A percentile compares a stretch with the other conserved stretches of the same genome.
phyloP scores from a whole-genome alignment of 2,888 invertebrate species.

The Cantharis lateralis region DNA sequence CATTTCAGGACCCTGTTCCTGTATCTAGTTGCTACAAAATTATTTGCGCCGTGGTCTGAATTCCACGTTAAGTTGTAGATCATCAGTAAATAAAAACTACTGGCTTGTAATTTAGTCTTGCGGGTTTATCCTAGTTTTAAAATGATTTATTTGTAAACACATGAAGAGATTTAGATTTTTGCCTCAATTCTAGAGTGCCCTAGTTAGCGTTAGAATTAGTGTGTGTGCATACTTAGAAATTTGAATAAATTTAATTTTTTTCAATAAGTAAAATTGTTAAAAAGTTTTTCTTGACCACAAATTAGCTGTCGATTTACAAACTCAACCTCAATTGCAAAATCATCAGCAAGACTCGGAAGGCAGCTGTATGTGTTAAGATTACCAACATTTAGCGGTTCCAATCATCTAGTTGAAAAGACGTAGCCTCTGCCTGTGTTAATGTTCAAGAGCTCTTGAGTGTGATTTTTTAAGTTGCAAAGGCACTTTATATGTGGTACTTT shows the following conservation, averaged over 20 bases:
- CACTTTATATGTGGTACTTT: slow-evolving; percentile 43
- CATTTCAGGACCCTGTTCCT: no score
- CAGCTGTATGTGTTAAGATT: slow-evolving; percentile 79
- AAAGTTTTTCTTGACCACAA: slow-evolving; percentile 39
- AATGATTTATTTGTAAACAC: no score
- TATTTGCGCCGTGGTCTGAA: no score
- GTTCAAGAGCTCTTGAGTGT: slow-evolving; percentile 51
- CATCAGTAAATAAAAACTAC: no score
- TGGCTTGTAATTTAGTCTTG: no score
- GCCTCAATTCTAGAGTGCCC: background rate
- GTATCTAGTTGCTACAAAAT: no score
- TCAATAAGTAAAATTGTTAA: background rate
- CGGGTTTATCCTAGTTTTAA: no score
- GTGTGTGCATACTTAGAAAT: background rate
- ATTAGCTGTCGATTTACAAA: slow-evolving; percentile 80
- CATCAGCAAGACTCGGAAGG: slow-evolving; percentile 81
- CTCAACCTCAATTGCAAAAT: slow-evolving; percentile 78
- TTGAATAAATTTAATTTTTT: background rate
- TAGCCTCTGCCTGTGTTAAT: slow-evolving; percentile 49
- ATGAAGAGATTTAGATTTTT: background rate
- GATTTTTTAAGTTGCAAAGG: slow-evolving; percentile 46
- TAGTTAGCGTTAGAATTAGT: no score
- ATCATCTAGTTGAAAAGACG: slow-evolving; percentile 40
- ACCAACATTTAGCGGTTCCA: slow-evolving; percentile 35
- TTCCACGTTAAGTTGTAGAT: no score